Evolutionary conservation across 2,888 invertebrate genomes (phyloP).

Genomic region (Steinernema carpocapsae): DNA sequence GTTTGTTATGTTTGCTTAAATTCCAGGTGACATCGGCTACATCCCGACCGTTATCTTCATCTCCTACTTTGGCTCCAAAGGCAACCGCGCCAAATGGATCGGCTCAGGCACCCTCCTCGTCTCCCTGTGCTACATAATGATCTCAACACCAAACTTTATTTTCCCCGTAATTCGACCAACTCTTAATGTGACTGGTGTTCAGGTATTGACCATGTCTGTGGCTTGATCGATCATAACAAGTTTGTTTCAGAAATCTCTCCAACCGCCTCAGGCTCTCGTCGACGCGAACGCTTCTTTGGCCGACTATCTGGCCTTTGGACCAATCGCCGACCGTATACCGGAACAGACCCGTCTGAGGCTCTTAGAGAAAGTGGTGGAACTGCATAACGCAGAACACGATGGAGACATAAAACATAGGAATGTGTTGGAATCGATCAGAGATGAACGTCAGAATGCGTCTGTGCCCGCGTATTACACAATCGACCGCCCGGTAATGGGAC

Average conservation of each 20-base stretch:
- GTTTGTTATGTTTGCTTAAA: too few species aligned
- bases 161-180: constrained; percentile 57
- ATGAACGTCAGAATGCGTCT: background rate
- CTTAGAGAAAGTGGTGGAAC: background rate
- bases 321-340: background rate
- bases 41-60: constrained; percentile 67
- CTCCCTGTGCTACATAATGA: constrained; percentile 62
- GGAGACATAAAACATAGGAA: background rate
- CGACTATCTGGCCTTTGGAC: background rate
- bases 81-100: constrained; percentile 64
- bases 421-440: background rate
- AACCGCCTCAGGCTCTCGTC: constrained; percentile 38
- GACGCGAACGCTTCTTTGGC: background rate
- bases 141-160: constrained; percentile 59
- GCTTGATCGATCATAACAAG: background rate
- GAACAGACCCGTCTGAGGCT: background rate
- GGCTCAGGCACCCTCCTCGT: constrained; percentile 67
- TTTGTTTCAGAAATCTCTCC: background rate
- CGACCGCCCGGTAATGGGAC: constrained; percentile 59
- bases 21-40: constrained; percentile 66
- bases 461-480: constrained; percentile 47
- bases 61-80: constrained; percentile 65
- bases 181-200: constrained; percentile 57
- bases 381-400: background rate
- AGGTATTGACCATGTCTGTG: constrained; percentile 40